phyloP scores from a whole-genome alignment of 2,797 vertebrate genomes.

The Oophaga sylvatica region DNA sequence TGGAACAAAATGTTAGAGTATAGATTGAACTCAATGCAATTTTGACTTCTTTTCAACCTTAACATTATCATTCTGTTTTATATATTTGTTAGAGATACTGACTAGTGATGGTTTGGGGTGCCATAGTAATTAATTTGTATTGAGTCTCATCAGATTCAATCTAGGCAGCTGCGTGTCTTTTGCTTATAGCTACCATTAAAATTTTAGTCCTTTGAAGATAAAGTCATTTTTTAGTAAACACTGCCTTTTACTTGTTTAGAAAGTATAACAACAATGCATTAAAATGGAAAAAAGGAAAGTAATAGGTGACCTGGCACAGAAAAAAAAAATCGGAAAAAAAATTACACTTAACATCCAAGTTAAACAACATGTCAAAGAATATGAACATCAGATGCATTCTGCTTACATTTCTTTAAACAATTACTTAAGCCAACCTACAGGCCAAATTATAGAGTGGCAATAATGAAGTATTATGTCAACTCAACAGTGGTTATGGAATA shows the following conservation, averaged over 20 bases:
- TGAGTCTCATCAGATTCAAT: too few species aligned
- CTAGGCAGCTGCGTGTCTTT: too few species aligned
- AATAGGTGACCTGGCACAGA: not conserved
- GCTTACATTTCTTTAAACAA: constrained; percentile 19
- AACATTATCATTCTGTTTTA: too few species aligned
- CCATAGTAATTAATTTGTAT: too few species aligned
- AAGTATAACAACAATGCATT: not conserved
- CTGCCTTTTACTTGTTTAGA: not conserved
- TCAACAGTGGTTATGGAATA: not conserved
- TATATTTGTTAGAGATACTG: too few species aligned
- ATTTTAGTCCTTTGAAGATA: not conserved
- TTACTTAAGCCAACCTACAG: not conserved
- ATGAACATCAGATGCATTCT: constrained; percentile 26
- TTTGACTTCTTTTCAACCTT: too few species aligned
- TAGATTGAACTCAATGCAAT: too few species aligned
- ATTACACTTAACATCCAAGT: not conserved
- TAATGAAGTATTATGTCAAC: constrained; percentile 14
- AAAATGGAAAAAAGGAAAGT: not conserved
- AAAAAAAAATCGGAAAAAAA: constrained; percentile 6
- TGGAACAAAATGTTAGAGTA: too few species aligned
- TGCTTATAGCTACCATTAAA: not conserved
- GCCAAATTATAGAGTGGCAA: not conserved
- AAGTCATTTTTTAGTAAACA: not conserved
- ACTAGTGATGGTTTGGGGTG: too few species aligned
- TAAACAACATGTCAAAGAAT: constrained; percentile 9